Conservation (phyloP, 2,888 invertebrate genomes). For the Callyntrura sp. region DNA sequence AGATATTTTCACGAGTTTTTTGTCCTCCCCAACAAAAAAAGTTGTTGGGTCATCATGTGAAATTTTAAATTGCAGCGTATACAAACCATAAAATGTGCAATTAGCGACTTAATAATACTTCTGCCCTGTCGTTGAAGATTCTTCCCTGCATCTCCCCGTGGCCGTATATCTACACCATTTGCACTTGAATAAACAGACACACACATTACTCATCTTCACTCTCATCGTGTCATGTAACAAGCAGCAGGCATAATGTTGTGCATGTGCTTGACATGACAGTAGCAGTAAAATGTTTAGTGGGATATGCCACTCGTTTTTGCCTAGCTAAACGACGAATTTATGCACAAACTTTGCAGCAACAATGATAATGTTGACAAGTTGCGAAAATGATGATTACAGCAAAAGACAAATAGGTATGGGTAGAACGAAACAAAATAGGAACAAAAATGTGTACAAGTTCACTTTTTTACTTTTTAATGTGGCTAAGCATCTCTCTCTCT, state of each 20-base stretch:
- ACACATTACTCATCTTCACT: constrained; percentile 6
- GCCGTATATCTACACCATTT: neutral
- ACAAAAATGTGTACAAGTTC: neutral
- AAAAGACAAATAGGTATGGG: neutral
- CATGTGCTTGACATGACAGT: neutral
- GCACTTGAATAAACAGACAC: constrained; percentile 11
- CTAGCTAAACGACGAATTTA: too few relatives aligned
- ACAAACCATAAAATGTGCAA: constrained; percentile 43
- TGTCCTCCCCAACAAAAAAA: neutral
- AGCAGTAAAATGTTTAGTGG: neutral
- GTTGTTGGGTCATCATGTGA: constrained; percentile 36
- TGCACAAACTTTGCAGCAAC: too few relatives aligned
- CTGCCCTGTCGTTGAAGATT: neutral
- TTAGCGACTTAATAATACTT: constrained; percentile 15
- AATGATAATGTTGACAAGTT: neutral
- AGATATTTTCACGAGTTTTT: too few relatives aligned
- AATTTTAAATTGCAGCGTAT: constrained; percentile 6
- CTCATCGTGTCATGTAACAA: neutral
- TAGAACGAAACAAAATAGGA: neutral
- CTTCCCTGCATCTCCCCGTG: neutral
- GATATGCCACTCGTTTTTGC: neutral
- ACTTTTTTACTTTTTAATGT: too few relatives aligned
- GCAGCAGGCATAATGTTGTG: neutral
- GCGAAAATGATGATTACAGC: neutral
- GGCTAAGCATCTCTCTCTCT: neutral